phyloP scores from a whole-genome alignment of 2,113 vertebrate species.

The Piprites chloris region DNA sequence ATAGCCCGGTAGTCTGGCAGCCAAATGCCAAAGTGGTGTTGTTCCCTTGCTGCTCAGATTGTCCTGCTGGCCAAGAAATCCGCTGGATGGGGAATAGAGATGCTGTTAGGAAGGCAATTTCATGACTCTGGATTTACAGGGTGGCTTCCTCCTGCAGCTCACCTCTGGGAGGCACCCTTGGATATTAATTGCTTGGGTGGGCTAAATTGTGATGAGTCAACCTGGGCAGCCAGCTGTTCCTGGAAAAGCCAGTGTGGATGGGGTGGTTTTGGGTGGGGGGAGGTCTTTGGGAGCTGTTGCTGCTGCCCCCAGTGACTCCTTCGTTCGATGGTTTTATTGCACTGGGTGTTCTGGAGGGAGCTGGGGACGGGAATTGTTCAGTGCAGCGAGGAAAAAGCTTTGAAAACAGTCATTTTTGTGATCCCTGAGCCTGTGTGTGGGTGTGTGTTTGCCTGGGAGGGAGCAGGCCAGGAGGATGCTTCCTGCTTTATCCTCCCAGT shows the following conservation, averaged over 20 bases:
- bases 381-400: not conserved
- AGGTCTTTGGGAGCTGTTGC: not conserved
- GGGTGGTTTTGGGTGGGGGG: fast-evolving
- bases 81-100: fast-evolving
- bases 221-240: not conserved
- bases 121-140: fast-evolving
- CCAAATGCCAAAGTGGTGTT: not conserved
- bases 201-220: not conserved
- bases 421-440: constrained; percentile 34
- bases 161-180: constrained; percentile 58
- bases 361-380: not conserved
- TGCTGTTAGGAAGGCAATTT: not conserved
- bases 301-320: not conserved
- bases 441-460: constrained; percentile 33
- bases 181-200: constrained; percentile 16
- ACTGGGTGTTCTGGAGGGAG: not conserved
- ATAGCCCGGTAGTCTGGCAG: not conserved
- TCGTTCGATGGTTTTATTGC: not conserved
- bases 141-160: not conserved
- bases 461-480: constrained; percentile 13
- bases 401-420: not conserved
- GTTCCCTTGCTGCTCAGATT: not conserved
- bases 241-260: not conserved
- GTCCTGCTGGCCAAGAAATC: not conserved
- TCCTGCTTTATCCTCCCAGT: constrained; percentile 5